phyloP scores from a whole-genome alignment of 2,888 invertebrate species.

The Parnassius apollo region DNA sequence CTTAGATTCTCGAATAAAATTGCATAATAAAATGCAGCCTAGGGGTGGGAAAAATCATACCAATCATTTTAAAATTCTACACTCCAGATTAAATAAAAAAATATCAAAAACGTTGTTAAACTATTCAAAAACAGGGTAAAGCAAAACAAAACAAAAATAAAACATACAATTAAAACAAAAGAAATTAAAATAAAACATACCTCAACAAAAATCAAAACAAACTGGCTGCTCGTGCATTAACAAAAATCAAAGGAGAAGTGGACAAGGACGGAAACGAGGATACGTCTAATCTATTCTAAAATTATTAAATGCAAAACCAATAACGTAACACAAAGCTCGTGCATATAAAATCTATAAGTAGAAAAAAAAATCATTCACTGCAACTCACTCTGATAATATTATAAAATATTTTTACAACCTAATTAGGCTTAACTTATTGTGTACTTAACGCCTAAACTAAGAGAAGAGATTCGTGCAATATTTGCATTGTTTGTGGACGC shows the following conservation, averaged over 20 bases:
- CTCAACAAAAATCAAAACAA: conserved; percentile 58
- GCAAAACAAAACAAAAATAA: conserved; percentile 39
- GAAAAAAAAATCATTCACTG: conserved; percentile 46
- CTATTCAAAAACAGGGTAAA: conserved; percentile 20
- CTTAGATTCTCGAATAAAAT: no score
- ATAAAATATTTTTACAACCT: conserved; percentile 65
- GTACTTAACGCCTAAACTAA: conserved; percentile 68
- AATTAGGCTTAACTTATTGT: conserved; percentile 49
- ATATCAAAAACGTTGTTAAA: conserved; percentile 18
- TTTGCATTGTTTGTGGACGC: conserved; percentile 34
- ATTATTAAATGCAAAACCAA: conserved; percentile 50
- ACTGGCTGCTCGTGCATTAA: conserved; percentile 67
- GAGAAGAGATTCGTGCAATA: conserved; percentile 47
- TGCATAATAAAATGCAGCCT: no score
- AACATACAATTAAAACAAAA: background rate
- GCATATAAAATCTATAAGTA: conserved; percentile 49
- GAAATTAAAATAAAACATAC: conserved; percentile 55
- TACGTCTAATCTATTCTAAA: conserved; percentile 39
- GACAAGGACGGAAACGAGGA: conserved; percentile 61
- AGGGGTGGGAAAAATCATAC: no score
- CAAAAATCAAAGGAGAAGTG: conserved; percentile 43
- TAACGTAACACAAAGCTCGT: conserved; percentile 45
- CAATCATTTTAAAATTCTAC: no score
- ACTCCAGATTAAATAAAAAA: conserved; percentile 18
- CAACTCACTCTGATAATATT: conserved; percentile 54